phyloP scores from a whole-genome alignment of 2,797 vertebrate genomes.

The Halcyon chelicuti region DNA sequence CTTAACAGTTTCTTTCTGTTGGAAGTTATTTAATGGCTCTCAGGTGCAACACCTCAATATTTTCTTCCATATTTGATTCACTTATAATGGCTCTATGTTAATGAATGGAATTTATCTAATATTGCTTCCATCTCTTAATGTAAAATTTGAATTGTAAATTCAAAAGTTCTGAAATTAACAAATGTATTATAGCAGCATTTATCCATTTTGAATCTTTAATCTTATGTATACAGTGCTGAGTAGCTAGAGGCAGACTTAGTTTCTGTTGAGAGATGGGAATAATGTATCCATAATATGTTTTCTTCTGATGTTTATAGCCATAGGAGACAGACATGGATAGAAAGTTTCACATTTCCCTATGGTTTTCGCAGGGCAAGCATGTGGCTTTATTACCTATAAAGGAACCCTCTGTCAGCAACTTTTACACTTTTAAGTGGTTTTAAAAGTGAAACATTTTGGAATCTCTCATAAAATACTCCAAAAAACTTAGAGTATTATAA shows the following conservation, averaged over 20 bases:
- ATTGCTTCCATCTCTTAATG: not conserved
- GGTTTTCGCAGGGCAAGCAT: not conserved
- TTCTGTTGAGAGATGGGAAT: not conserved
- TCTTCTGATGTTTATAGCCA: not conserved
- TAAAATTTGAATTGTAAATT: not conserved
- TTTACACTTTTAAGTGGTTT: constrained; percentile 19
- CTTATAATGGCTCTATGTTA: not conserved
- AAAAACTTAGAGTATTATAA: not conserved
- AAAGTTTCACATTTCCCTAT: not conserved
- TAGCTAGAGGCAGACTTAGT: not conserved
- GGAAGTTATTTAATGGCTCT: not conserved
- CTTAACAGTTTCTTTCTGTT: not conserved
- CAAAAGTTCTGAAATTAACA: not conserved
- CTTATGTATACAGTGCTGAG: not conserved
- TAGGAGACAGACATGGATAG: not conserved
- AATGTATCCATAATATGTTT: not conserved
- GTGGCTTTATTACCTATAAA: constrained; percentile 11
- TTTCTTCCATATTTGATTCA: not conserved
- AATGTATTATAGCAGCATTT: not conserved
- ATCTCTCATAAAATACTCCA: not conserved
- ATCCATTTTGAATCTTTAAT: not conserved
- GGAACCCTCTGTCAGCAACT: constrained; percentile 2
- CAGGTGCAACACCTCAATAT: not conserved
- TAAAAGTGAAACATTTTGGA: constrained; percentile 2
- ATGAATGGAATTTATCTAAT: not conserved